Evolutionary conservation across 1,140 invertebrate genomes (phyloP).

Genomic region (Solenopsis fugax): DNA sequence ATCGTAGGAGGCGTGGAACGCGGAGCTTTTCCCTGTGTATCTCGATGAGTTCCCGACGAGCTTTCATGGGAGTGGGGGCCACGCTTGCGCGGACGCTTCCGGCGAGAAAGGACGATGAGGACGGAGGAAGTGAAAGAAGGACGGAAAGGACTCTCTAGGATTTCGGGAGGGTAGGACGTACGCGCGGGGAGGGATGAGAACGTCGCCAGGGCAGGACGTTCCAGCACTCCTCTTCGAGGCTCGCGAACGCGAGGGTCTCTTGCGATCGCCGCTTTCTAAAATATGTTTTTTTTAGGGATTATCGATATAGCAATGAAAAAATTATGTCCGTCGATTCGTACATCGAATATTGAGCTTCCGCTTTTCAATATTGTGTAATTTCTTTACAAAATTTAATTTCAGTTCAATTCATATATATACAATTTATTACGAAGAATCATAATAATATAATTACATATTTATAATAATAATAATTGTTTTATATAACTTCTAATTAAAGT

Average conservation of each 20-base stretch:
- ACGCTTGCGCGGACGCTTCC: conserved; percentile 75
- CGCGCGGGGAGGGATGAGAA: conserved; percentile 60
- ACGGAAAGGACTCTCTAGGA: conserved; percentile 64
- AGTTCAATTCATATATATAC: not conserved
- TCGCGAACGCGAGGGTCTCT: conserved; percentile 56
- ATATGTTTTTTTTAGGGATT: conserved; percentile 1
- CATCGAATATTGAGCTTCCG: not conserved
- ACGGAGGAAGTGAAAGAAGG: conserved; percentile 39
- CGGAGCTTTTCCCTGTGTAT: conserved; percentile 76
- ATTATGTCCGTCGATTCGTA: not conserved
- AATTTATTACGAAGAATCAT: not conserved
- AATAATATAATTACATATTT: not conserved
- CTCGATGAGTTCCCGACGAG: conserved; percentile 66
- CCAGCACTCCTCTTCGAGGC: conserved; percentile 76
- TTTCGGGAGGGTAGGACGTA: conserved; percentile 61
- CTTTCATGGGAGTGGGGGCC: conserved; percentile 75
- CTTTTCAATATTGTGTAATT: conserved; percentile 7
- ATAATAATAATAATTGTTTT: not conserved
- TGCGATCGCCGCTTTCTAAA: not conserved
- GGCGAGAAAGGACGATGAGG: conserved; percentile 49
- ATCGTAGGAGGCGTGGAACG: conserved; percentile 83
- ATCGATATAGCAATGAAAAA: not conserved
- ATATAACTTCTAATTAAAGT: not conserved
- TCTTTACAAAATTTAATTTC: not conserved
- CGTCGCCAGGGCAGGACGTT: conserved; percentile 70